A percentile compares a stretch with the other conserved stretches of the same genome.
These are phyloP conservation scores for Syritta pipiens DNA, from an alignment of 2,888 invertebrate genomes.

Conservation along the genomic window DNA sequence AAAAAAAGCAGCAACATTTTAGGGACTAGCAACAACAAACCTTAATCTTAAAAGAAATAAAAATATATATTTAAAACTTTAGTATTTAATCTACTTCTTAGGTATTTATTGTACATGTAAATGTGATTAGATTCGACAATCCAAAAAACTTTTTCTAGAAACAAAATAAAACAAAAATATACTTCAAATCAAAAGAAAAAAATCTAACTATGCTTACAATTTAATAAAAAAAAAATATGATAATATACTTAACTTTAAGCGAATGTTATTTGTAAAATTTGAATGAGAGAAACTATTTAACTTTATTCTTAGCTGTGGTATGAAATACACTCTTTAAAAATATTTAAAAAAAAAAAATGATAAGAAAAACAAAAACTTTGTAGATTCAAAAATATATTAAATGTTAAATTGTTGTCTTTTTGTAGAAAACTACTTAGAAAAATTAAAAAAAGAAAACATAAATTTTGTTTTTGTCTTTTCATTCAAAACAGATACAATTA, in stretches of 20 bases:
- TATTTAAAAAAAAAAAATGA: not conserved
- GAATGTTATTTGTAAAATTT: constrained; percentile 3
- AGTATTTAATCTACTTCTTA: constrained; percentile 26
- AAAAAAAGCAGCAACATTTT: constrained; percentile 35
- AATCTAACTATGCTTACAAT: constrained; percentile 21
- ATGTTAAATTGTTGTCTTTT: constrained; percentile 28
- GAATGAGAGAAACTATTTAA: constrained; percentile 40
- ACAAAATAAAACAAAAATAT: not conserved
- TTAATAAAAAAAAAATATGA: not conserved
- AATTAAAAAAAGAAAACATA: constrained; percentile 2
- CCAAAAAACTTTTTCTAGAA: constrained; percentile 71
- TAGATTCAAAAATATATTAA: constrained; percentile 21
- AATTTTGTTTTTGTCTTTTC: too few relatives aligned
- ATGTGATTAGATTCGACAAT: constrained; percentile 80
- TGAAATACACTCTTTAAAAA: constrained; percentile 1
- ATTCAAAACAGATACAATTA: constrained; percentile 9
- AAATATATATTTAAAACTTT: constrained; percentile 50
- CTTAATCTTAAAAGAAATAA: not conserved
- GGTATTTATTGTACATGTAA: constrained; percentile 70
- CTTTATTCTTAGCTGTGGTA: not conserved
- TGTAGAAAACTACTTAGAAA: constrained; percentile 9
- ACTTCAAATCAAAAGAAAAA: constrained; percentile 10
- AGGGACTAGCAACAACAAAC: constrained; percentile 20
- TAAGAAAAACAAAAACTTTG: not conserved
- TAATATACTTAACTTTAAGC: constrained; percentile 5